These are phyloP conservation scores for Morone chrysops DNA, from an alignment of 2,113 vertebrate genomes.

Conservation along the genomic window DNA sequence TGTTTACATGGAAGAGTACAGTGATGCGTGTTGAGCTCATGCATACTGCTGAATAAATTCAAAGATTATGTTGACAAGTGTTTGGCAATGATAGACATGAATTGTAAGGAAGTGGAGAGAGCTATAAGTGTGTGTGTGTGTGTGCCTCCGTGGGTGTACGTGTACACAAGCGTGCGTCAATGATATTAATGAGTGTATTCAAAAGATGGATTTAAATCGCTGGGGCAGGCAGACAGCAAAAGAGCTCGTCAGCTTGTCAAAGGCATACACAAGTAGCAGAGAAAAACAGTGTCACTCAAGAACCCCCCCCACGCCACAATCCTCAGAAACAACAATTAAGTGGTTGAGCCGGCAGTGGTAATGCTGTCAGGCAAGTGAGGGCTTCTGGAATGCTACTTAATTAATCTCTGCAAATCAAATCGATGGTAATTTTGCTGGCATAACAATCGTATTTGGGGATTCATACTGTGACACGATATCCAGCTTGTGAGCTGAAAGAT, in stretches of 20 bases:
- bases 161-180: slow-evolving; percentile 23
- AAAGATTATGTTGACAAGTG: slow-evolving; percentile 76
- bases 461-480: slow-evolving; percentile 57
- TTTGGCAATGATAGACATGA: slow-evolving; percentile 70
- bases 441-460: slow-evolving; percentile 64
- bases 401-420: slow-evolving; percentile 83
- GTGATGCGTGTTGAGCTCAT: slow-evolving; percentile 66
- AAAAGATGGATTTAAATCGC: slow-evolving; percentile 72
- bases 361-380: slow-evolving; percentile 69
- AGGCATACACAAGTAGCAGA: slow-evolving; percentile 49
- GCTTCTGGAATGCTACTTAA: slow-evolving; percentile 75
- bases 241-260: slow-evolving; percentile 70
- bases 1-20: slow-evolving; percentile 73
- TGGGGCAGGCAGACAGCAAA: slow-evolving; percentile 54
- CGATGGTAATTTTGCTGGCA: slow-evolving; percentile 71
- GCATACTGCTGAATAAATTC: slow-evolving; percentile 72
- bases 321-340: slow-evolving; percentile 76
- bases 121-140: slow-evolving; percentile 1
- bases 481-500: slow-evolving; percentile 43
- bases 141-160: not conserved
- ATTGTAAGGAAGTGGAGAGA: slow-evolving; percentile 53
- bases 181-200: slow-evolving; percentile 71
- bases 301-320: not conserved
- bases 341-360: slow-evolving; percentile 54
- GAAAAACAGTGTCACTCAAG: slow-evolving; percentile 68